phyloP scores from a whole-genome alignment of 2,797 vertebrate species.

The Novumbra hubbsi region DNA sequence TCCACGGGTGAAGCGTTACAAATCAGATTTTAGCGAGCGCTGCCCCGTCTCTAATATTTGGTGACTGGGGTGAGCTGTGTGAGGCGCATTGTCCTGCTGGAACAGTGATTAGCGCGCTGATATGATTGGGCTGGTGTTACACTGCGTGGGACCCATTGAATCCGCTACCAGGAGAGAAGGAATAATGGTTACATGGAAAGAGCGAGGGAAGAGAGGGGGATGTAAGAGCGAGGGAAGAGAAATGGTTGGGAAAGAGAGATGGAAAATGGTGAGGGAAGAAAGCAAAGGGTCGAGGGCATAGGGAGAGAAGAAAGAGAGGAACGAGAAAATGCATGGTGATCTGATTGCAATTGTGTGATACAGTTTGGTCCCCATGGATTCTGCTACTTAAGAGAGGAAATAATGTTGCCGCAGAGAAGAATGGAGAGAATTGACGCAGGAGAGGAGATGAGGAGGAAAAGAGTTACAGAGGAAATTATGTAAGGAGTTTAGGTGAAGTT shows the following conservation, averaged over 20 bases:
- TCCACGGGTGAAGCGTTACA: conserved; percentile 42
- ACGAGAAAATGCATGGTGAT: background rate
- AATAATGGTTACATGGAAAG: conserved; percentile 25
- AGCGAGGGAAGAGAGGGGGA: conserved; percentile 8
- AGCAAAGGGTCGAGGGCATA: no score
- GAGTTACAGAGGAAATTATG: no score
- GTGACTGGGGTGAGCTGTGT: conserved; percentile 34
- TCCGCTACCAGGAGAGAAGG: conserved; percentile 23
- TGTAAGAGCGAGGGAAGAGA: no score
- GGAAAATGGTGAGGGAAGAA: no score
- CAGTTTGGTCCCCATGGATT: background rate
- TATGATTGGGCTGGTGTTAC: conserved; percentile 46
- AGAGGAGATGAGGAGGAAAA: background rate
- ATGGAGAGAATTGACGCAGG: background rate
- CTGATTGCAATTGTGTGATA: background rate
- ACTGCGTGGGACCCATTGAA: conserved; percentile 25
- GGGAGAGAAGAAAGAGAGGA: background rate
- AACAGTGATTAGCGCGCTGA: conserved; percentile 46
- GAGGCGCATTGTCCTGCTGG: conserved; percentile 38
- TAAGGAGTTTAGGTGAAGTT: background rate
- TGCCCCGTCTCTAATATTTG: conserved; percentile 25
- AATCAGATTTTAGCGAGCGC: conserved; percentile 22
- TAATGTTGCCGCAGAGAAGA: background rate
- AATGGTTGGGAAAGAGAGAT: no score
- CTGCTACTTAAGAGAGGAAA: background rate